Base-by-base conservation (phyloP, 2,797 vertebrate species). In the Helostoma temminkii region DNA sequence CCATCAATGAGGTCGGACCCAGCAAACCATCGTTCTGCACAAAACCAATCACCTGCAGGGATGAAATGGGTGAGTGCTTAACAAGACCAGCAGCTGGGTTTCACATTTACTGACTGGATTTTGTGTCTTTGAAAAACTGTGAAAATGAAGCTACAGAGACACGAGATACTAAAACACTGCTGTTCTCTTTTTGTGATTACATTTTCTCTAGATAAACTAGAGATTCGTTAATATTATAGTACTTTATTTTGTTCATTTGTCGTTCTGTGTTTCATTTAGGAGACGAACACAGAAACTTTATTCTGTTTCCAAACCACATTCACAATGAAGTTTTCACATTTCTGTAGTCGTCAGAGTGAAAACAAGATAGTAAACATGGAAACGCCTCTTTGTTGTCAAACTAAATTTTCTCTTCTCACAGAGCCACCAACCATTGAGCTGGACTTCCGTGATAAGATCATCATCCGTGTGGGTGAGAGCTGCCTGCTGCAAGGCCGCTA, bases 1-100 rank as follows among this genome's bases (percentile, higher is more conserved):
- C 97, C 0, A 96, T 97, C 65, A 99, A 99, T 66, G 96, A 98
- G 82, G 94, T 99, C 4, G 98, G 98, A 28, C 94, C 95, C 78
- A 92, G 98, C 84, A 99, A 99, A 71, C 98, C 98, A 1, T 99
- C 98, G 0, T 99, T 99, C 92, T 94, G 93, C 89, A 98, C 97
- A 74, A 99, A 98, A 85, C 94, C 96, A 58, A 95, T 99, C 92
- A 98, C 96, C 2, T 99, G 98, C 94, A 99, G 93, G 80, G 94
- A 98, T 81, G 96, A 97, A 88, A 90, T 99, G 22, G 98, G 98
- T 99, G 93, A 73, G 95, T 11, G 42, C 21, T 37, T 19, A 14
- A 37, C 15, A 37, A 36, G n/a, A n/a, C n/a, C n/a, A n/a, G n/a
- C n/a, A n/a, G n/a, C n/a, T n/a, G n/a, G n/a, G n/a, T n/a, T n/a